These are phyloP conservation scores for Diaphora mendica DNA, from an alignment of 2,888 invertebrate genomes.

Conservation along the genomic window DNA sequence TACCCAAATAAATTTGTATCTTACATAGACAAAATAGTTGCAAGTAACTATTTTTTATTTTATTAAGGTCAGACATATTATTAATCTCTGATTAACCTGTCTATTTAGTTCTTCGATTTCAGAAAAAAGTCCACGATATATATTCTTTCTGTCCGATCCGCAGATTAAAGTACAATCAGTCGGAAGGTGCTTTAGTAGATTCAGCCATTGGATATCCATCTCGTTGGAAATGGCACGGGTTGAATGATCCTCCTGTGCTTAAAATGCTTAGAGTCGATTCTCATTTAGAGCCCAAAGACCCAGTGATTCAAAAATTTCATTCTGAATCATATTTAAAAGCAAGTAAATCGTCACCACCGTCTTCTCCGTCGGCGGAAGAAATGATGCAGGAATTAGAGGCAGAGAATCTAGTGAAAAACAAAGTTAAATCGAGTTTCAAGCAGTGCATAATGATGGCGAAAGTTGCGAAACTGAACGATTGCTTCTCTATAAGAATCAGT, in stretches of 20 bases:
- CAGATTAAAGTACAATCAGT: slow-evolving; percentile 73
- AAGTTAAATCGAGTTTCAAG: slow-evolving; percentile 57
- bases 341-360: not conserved
- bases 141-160: not conserved
- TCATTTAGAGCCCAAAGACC: slow-evolving; percentile 20
- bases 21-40: not conserved
- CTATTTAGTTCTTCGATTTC: not conserved
- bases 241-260: slow-evolving; percentile 69
- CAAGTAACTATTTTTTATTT: too few species aligned
- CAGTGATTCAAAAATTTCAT: not conserved
- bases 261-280: slow-evolving; percentile 55
- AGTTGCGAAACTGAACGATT: slow-evolving; percentile 64
- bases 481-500: slow-evolving; percentile 65
- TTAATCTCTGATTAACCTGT: not conserved
- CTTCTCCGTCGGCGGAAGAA: not conserved
- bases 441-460: slow-evolving; percentile 66
- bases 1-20: not conserved
- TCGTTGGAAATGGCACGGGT: slow-evolving; percentile 70
- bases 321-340: slow-evolving; percentile 18
- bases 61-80: too few species aligned
- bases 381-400: slow-evolving; percentile 9
- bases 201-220: slow-evolving; percentile 57
- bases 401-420: slow-evolving; percentile 59
- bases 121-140: not conserved
- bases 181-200: slow-evolving; percentile 65